These are phyloP conservation scores for Nibea coibor DNA, from an alignment of 2,113 vertebrate genomes.

Conservation along the genomic window DNA sequence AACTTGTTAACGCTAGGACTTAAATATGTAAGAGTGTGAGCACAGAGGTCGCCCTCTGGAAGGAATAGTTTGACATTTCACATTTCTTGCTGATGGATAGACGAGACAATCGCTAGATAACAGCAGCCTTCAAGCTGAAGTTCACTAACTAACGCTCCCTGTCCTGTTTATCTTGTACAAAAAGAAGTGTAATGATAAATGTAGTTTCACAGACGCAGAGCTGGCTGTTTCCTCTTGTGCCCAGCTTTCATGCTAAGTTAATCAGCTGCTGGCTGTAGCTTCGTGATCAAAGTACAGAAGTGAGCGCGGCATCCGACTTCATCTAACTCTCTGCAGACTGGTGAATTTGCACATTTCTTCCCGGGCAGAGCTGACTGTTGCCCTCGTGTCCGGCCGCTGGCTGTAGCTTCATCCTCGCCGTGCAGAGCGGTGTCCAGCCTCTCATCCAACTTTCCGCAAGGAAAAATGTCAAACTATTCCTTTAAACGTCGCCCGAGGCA, in stretches of 20 bases:
- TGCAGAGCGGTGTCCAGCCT: background rate
- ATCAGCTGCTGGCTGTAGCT: background rate
- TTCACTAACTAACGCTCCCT: constrained; percentile 1
- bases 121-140: background rate
- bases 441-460: background rate
- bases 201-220: background rate
- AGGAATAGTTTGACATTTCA: constrained; percentile 39
- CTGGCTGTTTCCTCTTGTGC: background rate
- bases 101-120: background rate
- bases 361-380: background rate
- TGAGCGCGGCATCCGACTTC: background rate
- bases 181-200: background rate
- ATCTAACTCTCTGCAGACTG: background rate
- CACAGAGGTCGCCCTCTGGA: constrained; percentile 3
- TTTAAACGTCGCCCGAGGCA: constrained; percentile 13
- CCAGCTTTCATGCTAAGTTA: background rate
- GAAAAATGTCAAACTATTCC: constrained; percentile 25
- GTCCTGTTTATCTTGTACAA: background rate
- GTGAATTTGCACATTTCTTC: too few species aligned
- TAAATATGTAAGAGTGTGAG: constrained; percentile 12
- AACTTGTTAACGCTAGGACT: constrained; percentile 41
- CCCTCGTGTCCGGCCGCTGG: background rate
- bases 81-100: background rate
- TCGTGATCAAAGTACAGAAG: background rate
- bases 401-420: constrained; percentile 12